A percentile compares a stretch with the other conserved stretches of the same genome.
Evolutionary conservation across 2,888 invertebrate species (phyloP).

Genomic region (Cerceris rybyensis): DNA sequence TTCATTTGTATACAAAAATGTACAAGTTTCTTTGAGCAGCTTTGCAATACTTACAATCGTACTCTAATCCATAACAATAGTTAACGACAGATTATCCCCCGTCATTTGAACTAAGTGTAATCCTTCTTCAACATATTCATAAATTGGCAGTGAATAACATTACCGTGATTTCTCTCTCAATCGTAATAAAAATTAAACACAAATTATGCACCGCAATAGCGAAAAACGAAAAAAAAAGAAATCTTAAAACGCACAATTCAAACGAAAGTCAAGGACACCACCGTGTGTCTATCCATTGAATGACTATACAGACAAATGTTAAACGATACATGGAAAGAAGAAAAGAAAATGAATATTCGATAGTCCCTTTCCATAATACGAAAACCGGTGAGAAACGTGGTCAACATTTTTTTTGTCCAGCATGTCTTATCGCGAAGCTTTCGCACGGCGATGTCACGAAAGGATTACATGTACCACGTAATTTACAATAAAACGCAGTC

Average conservation of each 20-base stretch:
- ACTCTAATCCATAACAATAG: conserved; percentile 57
- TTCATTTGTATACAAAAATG: conserved; percentile 56
- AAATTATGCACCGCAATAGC: background rate
- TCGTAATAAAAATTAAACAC: background rate
- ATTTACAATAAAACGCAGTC: conserved; percentile 52
- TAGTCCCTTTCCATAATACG: conserved; percentile 1
- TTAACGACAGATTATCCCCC: conserved; percentile 47
- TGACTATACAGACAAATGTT: background rate
- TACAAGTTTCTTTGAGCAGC: conserved; percentile 64
- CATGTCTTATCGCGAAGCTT: conserved; percentile 20
- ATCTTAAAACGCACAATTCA: conserved; percentile 14
- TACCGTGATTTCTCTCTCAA: conserved; percentile 16
- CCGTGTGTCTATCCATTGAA: background rate
- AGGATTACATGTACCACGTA: conserved; percentile 42
- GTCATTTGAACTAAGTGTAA: conserved; percentile 42
- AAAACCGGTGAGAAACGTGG: conserved; percentile 24
- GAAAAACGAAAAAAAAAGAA: conserved; percentile 4
- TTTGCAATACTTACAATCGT: conserved; percentile 54
- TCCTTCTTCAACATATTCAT: conserved; percentile 34
- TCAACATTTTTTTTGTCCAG: conserved; percentile 10
- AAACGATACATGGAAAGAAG: background rate
- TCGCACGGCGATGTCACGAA: conserved; percentile 27
- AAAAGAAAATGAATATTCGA: conserved; percentile 5
- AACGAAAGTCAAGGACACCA: background rate
- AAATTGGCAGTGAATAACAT: conserved; percentile 62